Percentiles rank a stretch among this genome's conserved stretches.
Evolutionary conservation across 2,113 vertebrate genomes (phyloP).

Genomic region (Campylorhamphus procurvoides): DNA sequence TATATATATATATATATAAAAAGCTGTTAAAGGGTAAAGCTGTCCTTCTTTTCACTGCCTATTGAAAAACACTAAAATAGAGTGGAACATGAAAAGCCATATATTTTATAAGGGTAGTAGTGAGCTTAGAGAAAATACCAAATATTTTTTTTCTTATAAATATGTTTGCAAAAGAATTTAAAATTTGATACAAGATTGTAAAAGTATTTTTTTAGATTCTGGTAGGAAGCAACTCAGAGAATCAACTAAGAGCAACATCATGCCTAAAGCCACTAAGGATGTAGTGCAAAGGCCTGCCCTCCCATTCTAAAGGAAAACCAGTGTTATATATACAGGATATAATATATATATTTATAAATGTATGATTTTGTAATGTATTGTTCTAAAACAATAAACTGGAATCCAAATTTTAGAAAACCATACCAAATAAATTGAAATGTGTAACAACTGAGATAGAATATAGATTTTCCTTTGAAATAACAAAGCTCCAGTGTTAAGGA

Average conservation of each 20-base stretch:
- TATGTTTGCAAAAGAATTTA: constrained; percentile 54
- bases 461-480: constrained; percentile 49
- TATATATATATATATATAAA: neutral
- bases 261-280: constrained; percentile 41
- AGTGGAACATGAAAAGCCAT: constrained; percentile 74
- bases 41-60: constrained; percentile 70
- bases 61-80: constrained; percentile 71
- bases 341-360: constrained; percentile 78
- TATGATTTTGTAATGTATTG: constrained; percentile 65
- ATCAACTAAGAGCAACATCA: constrained; percentile 8
- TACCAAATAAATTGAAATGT: constrained; percentile 17
- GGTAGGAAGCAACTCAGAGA: constrained; percentile 60
- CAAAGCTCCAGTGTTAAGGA: constrained; percentile 29
- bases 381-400: constrained; percentile 76
- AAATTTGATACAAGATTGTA: constrained; percentile 65
- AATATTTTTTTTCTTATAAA: constrained; percentile 62
- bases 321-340: constrained; percentile 70
- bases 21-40: constrained; percentile 35
- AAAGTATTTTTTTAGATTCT: constrained; percentile 71
- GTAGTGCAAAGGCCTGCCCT: constrained; percentile 41
- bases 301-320: constrained; percentile 60
- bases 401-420: constrained; percentile 57
- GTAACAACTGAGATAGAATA: constrained; percentile 12
- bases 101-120: constrained; percentile 74
- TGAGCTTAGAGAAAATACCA: constrained; percentile 41